Conservation (phyloP, 2,113 vertebrate species). For the Chascanopsetta lugubris region DNA sequence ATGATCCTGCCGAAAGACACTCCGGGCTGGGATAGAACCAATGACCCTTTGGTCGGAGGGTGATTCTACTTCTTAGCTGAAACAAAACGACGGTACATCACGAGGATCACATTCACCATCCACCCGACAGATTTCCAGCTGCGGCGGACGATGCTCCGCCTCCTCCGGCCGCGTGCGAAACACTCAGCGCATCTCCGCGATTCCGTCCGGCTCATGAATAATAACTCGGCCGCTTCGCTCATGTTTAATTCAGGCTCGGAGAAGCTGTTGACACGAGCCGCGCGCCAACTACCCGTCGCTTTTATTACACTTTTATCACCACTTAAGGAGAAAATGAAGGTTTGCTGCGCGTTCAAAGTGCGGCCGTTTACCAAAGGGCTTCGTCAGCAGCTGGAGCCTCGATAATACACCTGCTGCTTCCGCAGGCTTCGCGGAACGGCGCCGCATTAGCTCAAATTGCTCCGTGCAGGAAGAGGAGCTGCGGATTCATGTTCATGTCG, state of each 20-base stretch:
- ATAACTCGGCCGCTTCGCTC: conserved; percentile 63
- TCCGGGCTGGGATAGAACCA: too few relatives aligned
- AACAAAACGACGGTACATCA: too few relatives aligned
- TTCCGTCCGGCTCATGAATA: conserved; percentile 67
- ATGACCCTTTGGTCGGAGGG: too few relatives aligned
- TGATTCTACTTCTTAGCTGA: too few relatives aligned
- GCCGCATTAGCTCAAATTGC: conserved; percentile 49
- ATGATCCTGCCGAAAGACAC: too few relatives aligned
- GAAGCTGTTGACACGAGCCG: conserved; percentile 64
- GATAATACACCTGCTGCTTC: conserved; percentile 25
- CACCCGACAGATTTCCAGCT: neutral
- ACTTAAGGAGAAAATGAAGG: conserved; percentile 46
- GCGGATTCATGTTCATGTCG: conserved; percentile 14
- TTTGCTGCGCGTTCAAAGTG: conserved; percentile 33
- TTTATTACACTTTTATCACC: conserved; percentile 63
- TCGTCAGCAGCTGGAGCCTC: conserved; percentile 46
- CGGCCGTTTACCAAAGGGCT: conserved; percentile 44
- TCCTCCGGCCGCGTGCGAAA: conserved; percentile 48
- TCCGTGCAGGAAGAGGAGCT: conserved; percentile 1
- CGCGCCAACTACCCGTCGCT: conserved; percentile 38
- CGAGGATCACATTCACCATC: too few relatives aligned
- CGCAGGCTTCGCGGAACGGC: conserved; percentile 23
- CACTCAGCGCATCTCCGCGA: conserved; percentile 27
- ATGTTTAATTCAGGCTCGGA: conserved; percentile 64
- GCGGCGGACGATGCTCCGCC: conserved; percentile 43